These are phyloP conservation scores for Acipenser ruthenus DNA, from an alignment of 2,797 vertebrate genomes.

Conservation along the genomic window DNA sequence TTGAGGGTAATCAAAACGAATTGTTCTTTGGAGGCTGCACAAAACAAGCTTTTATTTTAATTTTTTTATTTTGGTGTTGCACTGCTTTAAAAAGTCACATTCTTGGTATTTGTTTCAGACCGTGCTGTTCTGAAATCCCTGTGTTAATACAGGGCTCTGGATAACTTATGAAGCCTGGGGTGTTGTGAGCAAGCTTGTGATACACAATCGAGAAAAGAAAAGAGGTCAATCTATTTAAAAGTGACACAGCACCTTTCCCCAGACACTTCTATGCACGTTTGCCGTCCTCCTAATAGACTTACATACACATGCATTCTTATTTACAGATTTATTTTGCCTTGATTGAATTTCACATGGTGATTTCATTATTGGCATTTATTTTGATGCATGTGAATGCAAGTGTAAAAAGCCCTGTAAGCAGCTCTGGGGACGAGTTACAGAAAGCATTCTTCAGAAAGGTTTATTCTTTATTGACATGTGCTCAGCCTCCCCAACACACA, in stretches of 20 bases:
- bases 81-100: too few species aligned
- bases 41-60: too few species aligned
- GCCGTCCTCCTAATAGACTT: slow-evolving; percentile 51
- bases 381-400: slow-evolving; percentile 61
- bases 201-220: slow-evolving; percentile 52
- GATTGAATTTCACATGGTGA: slow-evolving; percentile 59
- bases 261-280: slow-evolving; percentile 36
- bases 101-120: too few species aligned
- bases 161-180: slow-evolving; percentile 47
- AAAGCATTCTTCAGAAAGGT: slow-evolving; percentile 60
- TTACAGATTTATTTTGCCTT: slow-evolving; percentile 66
- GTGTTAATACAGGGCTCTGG: slow-evolving; percentile 25
- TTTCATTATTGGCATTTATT: slow-evolving; percentile 70
- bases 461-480: slow-evolving; percentile 49
- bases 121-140: too few species aligned
- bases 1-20: too few species aligned
- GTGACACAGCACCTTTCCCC: slow-evolving; percentile 45
- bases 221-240: slow-evolving; percentile 38
- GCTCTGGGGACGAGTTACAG: slow-evolving; percentile 53
- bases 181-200: slow-evolving; percentile 29
- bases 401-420: slow-evolving; percentile 44
- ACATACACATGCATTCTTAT: slow-evolving; percentile 60
- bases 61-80: too few species aligned
- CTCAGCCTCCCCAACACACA: not conserved
- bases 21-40: too few species aligned